Evolutionary conservation across 2,888 invertebrate genomes (phyloP), one percentile per base, ranked within the genome.

Genomic region (Trissolcus brochymenae): DNA sequence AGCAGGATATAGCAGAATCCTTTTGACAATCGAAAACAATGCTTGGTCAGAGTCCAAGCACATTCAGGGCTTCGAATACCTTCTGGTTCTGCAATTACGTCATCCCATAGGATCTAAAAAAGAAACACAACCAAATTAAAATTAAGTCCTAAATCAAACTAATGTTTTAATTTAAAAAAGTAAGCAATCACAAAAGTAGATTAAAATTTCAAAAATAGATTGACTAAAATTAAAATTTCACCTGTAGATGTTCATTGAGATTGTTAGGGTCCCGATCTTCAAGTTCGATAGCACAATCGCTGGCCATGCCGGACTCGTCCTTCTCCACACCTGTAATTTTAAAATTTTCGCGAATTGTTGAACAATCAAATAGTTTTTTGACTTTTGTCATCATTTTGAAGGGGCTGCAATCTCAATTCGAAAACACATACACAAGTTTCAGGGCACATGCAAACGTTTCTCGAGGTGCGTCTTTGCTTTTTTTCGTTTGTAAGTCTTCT

Each of bases 241-340:
- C 94, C 92, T 94, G 93, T 57, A 94, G 90, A 87, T 94, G 94
- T 73, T 92, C 91, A 84, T 94, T 94, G 76, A 94, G 87, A 76
- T 90, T 91, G 82, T 94, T 93, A 0, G 94, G 94, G 84, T 94
- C 94, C 77, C 94, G 88, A 82, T 94, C 93, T 82, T 94, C 93
- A 73, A 94, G 88, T 60, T 92, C 91, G 51, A 90, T 90, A 6
- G 87, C 87, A 49, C 90, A 88, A 61, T 87, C 90, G 49, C 90
- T 90, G 40, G 80, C 91, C 80, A 82, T 83, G 46, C 87, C 87
- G 41, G 88, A 88, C 51, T 82, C 86, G n/a, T 86, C 81, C 79
- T 88, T 88, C 46, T 87, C 86, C 85, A 87, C 87, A 72, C 84
- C 85, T 84, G 85, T 81, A 83, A 86, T 64, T 51, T 80, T 70